Evolutionary conservation across 2,113 vertebrate species (phyloP), one percentile per base, ranked within the genome.

Genomic region (Heteronetta atricapilla): DNA sequence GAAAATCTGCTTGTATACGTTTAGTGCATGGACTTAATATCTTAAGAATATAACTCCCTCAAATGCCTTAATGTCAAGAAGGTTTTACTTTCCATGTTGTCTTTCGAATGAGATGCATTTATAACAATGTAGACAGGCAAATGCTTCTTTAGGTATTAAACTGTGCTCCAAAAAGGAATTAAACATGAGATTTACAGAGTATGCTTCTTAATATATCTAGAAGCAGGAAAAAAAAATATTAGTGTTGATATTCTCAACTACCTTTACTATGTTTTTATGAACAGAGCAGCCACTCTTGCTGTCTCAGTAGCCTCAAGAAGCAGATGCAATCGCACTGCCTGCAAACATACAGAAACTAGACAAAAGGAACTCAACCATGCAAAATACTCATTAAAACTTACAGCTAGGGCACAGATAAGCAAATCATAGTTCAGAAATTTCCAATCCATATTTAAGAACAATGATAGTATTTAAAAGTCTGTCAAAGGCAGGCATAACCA

Each of bases 51-150:
- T 91, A 97, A 97, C 91, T 93, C 95, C 86, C 95, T 92, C 88
- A 96, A 95, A 98, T 98, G 93, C 93, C 89, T 96, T 92, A 88
- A 96, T 97, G 96, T 97, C 93, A 97, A 95, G 95, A 94, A 94
- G 95, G 46, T 96, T 98, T 98, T 97, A 90, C 58, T 93, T 86
- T 87, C 66, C 72, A 63, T 91, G 96, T 97, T 97, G 94, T 94
- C 93, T 96, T 94, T 96, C 92, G 95, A 96, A 94, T 10, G 4
- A 60, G 90, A 92, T 93, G 88, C 58, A 89, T 94, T 96, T 88
- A 48, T 78, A 97, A 83, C 91, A 96, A 92, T 72, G 88, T 76
- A 93, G 91, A 81, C 83, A 93, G 91, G 82, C 63, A 96, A 97
- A 95, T 86, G 44, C 74, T 93, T 97, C 88, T 96, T 90, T 67